Percentiles rank a stretch among this genome's conserved stretches.
These are phyloP conservation scores for Neogobius melanostomus DNA, from an alignment of 2,113 vertebrate genomes.

Conservation along the genomic window DNA sequence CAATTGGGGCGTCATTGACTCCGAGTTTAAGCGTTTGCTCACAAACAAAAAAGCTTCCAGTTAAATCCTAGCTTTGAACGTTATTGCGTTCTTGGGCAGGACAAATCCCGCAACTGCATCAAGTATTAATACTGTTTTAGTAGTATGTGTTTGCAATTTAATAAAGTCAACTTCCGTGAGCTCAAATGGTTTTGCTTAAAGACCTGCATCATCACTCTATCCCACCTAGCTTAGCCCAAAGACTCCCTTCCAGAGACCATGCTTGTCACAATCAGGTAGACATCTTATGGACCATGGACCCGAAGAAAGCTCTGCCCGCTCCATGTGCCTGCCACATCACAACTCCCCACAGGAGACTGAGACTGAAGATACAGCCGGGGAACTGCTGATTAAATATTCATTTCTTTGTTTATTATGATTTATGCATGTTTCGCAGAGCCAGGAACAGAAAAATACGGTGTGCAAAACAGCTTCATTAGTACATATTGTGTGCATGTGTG, in stretches of 20 bases:
- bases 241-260: constrained; percentile 34
- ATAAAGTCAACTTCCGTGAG: neutral
- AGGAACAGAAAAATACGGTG: constrained; percentile 51
- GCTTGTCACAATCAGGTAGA: constrained; percentile 37
- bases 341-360: constrained; percentile 52
- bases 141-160: neutral
- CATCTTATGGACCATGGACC: constrained; percentile 51
- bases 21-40: too few relatives aligned
- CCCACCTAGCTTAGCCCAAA: constrained; percentile 7
- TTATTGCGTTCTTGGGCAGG: too few relatives aligned
- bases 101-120: too few relatives aligned
- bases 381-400: constrained; percentile 74
- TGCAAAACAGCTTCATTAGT: constrained; percentile 75
- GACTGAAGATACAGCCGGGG: constrained; percentile 60
- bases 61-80: too few relatives aligned
- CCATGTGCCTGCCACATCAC: constrained; percentile 62
- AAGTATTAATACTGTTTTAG: neutral
- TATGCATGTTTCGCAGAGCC: constrained; percentile 73
- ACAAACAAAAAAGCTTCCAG: too few relatives aligned
- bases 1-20: too few relatives aligned
- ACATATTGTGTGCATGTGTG: constrained; percentile 62
- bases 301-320: constrained; percentile 51
- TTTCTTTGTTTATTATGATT: constrained; percentile 76
- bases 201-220: neutral
- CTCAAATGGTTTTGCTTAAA: constrained; percentile 1